Percentiles rank a stretch among this genome's conserved stretches.
phyloP scores from a whole-genome alignment of 2,113 vertebrate species.

The Malurus alboscapulatus region DNA sequence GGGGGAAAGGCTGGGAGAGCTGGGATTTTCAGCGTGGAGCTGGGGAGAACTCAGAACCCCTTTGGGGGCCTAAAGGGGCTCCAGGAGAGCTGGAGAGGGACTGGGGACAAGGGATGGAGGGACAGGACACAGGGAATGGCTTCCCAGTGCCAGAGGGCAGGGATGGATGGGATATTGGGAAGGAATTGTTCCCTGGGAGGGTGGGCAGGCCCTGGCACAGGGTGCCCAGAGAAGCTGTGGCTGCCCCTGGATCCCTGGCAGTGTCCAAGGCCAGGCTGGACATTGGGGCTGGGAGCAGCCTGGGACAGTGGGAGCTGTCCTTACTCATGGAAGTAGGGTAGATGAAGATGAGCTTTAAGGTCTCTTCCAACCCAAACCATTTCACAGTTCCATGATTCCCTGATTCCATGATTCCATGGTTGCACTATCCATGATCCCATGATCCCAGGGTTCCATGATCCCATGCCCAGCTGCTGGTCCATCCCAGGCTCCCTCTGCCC shows the following conservation, averaged over 20 bases:
- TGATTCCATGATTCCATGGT: too few species aligned
- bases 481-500: not conserved
- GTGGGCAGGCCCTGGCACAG: not conserved
- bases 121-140: not conserved
- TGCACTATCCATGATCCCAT: not conserved
- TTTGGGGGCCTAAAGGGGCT: fast-evolving
- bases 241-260: not conserved
- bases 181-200: not conserved
- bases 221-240: not conserved
- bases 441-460: not conserved
- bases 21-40: not conserved
- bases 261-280: not conserved
- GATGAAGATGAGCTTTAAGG: fast-evolving
- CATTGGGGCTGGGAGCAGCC: not conserved
- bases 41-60: not conserved
- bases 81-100: not conserved
- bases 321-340: not conserved
- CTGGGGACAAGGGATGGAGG: not conserved
- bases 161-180: fast-evolving
- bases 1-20: not conserved
- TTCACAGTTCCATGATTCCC: not conserved
- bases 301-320: not conserved
- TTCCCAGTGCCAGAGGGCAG: not conserved
- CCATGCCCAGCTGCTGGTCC: fast-evolving
- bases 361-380: not conserved